Base-by-base conservation (phyloP, 2,797 vertebrate genomes). In the Falco berigora region DNA sequence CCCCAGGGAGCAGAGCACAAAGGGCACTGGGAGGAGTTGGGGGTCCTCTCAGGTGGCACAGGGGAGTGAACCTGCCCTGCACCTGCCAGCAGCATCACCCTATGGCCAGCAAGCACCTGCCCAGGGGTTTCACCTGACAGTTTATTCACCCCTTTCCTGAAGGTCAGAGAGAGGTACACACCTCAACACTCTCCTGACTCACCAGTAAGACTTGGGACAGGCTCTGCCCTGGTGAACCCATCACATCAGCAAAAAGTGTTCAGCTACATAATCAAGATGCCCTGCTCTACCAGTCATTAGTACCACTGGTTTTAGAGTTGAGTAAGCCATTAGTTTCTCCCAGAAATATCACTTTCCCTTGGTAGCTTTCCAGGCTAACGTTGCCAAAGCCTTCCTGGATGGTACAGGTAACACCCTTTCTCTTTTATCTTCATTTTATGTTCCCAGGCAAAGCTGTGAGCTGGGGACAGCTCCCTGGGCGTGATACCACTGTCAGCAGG, bases 331-430 rank as follows among this genome's bases (percentile, higher is more conserved):
- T 80, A 47, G 6, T 79, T 93, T 87, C 68, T 88, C 47, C n/a
- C 81, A 91, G 67, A 95, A 94, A 86, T 88, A 93, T 15, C 7
- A 81, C 63, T 95, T 93, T 89, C n/a, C 46, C 21, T 66, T 93
- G 91, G 74, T 80, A 87, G 36, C 10, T 68, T 96, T 88, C 93
- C 94, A 97, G 81, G 20, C 8, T 47, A 75, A 40, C 1, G 0
- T 55, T 95, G 81, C 90, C 78, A 93, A 93, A 92, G 34, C 55
- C 75, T 90, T 90, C 28, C 68, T 74, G 75, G 64, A 83, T 56
- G 42, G 58, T 77, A 89, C 67, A 86, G 86, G 84, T 97, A 96
- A 95, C 84, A 90, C 53, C 46, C 49, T 92, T 92, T 85, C 27
- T 89, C 88, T 96, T 97, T 96, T 59, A 80, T 95, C 68, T 87